A percentile compares a stretch with the other conserved stretches of the same genome.
Conservation (phyloP, 1,140 invertebrate species). For the Drosophila eugracilis region DNA sequence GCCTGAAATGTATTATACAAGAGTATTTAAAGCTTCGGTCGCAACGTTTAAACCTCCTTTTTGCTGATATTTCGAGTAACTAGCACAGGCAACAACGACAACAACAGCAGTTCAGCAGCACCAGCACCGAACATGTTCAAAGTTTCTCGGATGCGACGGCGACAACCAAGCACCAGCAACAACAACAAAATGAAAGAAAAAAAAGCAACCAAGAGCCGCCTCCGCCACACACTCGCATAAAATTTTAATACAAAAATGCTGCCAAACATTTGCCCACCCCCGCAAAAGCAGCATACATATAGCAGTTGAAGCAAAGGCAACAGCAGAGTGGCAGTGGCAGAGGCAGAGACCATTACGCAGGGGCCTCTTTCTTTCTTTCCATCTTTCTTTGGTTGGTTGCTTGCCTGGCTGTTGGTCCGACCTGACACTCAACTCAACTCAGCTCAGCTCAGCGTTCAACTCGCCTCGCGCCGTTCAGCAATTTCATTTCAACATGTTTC, state of each 20-base stretch:
- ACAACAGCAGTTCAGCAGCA: conserved; percentile 27
- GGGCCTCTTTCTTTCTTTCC: conserved; percentile 46
- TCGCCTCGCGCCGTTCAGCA: conserved; percentile 66
- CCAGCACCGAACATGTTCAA: conserved; percentile 70
- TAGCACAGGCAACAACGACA: conserved; percentile 57
- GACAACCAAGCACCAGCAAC: conserved; percentile 34
- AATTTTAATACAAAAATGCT: conserved; percentile 77
- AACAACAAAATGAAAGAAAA: too few species aligned
- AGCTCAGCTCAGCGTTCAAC: conserved; percentile 1
- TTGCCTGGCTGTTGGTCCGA: conserved; percentile 18
- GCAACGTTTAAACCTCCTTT: conserved; percentile 54
- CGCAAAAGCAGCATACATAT: conserved; percentile 29
- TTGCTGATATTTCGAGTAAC: conserved; percentile 78
- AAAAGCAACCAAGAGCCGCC: conserved; percentile 28
- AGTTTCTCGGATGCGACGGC: conserved; percentile 73
- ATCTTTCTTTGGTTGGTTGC: conserved; percentile 10
- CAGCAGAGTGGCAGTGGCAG: conserved; percentile 20
- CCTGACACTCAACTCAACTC: conserved; percentile 58
- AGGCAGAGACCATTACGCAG: conserved; percentile 53
- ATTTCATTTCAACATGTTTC: conserved; percentile 81
- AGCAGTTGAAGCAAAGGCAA: not conserved
- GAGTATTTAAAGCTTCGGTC: conserved; percentile 26
- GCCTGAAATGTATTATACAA: not conserved
- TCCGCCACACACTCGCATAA: conserved; percentile 49
- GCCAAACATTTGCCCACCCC: conserved; percentile 74